These are phyloP conservation scores for Lanius collurio DNA, from an alignment of 2,113 vertebrate genomes.

Conservation along the genomic window DNA sequence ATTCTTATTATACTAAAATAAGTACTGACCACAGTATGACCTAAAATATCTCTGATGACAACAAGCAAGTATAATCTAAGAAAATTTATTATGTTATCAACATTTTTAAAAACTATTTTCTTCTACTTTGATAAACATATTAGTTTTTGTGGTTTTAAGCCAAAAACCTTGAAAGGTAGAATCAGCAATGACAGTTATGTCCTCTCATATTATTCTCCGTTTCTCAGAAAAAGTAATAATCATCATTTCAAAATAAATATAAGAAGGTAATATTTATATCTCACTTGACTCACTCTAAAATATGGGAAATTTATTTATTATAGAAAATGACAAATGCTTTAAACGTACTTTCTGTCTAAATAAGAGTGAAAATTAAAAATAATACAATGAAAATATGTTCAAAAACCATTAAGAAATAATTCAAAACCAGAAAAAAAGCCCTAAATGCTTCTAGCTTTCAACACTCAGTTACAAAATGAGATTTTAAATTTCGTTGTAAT, in stretches of 20 bases:
- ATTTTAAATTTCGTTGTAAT: neutral
- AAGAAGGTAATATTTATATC: neutral
- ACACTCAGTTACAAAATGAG: neutral
- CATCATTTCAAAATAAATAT: neutral
- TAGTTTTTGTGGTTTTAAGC: neutral
- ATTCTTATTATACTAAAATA: neutral
- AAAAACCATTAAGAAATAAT: neutral
- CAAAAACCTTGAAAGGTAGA: neutral
- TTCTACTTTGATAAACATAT: neutral
- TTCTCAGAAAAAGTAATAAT: neutral
- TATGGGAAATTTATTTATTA: neutral
- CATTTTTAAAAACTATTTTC: neutral
- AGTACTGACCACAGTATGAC: neutral
- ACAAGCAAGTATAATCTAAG: neutral
- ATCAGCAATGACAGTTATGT: neutral
- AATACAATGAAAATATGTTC: neutral
- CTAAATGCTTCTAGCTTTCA: neutral
- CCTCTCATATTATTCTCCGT: neutral
- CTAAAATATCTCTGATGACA: neutral
- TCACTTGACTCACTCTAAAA: neutral
- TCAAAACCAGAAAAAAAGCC: neutral
- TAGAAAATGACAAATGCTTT: neutral
- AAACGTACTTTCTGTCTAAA: neutral
- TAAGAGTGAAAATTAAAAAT: neutral
- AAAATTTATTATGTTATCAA: neutral